Evolutionary conservation across 1,140 invertebrate genomes (phyloP).

Genomic region (Drosophila melanogaster): Release_6_plus_ISO1_MT NT_033777.3:15221001-15221500

Average conservation of each 20-base stretch:
- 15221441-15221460: slow-evolving; percentile 93
- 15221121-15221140: slow-evolving; percentile 96
- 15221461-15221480: slow-evolving; percentile 99
- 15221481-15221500: slow-evolving; percentile 97
- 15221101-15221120: slow-evolving; percentile 97
- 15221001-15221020: slow-evolving; percentile 98
- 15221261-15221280: slow-evolving; percentile 99
- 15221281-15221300: slow-evolving; percentile 99
- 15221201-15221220: slow-evolving; percentile 98
- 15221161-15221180: slow-evolving; percentile 96
- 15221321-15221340: slow-evolving; percentile 98
- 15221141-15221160: slow-evolving; percentile 92
- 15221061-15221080: slow-evolving; percentile 87
- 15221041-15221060: slow-evolving; percentile 84
- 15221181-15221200: slow-evolving; percentile 99
- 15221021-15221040: slow-evolving; percentile 87
- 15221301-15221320: slow-evolving; percentile 98
- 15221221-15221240: slow-evolving; percentile 99
- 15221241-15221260: slow-evolving; percentile 99
- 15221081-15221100: slow-evolving; percentile 97
- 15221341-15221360: slow-evolving; percentile 98
- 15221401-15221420: slow-evolving; percentile 97
- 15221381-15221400: slow-evolving; percentile 96
- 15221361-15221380: slow-evolving; percentile 97
- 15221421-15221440: slow-evolving; percentile 97